Base-by-base conservation (phyloP, 2,113 vertebrate species). In the Mus musculus region DNA sequence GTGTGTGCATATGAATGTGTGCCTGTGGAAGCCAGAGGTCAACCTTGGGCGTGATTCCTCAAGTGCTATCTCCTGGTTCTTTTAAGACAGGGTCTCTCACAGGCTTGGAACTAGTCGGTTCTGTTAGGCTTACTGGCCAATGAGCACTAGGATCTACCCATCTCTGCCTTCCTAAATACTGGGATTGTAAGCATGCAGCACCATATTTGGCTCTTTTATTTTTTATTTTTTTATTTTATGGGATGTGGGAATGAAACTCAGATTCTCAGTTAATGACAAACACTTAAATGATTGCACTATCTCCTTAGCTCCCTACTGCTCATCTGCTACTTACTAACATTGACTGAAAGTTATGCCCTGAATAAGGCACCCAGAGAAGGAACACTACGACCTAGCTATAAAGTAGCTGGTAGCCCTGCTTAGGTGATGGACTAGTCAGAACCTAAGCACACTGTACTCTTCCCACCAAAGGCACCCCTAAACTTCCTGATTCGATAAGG, bases 401-500 rank as follows among this genome's bases (percentile, higher is more conserved):
- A n/a, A 65, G 42, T 16, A 39, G 22, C 0, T 20, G 49, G 5
- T 76, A 4, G 20, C 42, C 28, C 30, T 42, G 39, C 26, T 71
- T 17, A 0, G 7, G 33, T 22, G 54, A 46, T 28, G 61, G 22
- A 49, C 52, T 2, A 5, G 2, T 36, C 86, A 63, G 78, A 76
- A 73, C 65, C 19, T 17, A 33, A 88, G 77, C 56, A 49, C 20
- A 16, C 8, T 3, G 11, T 14, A 20, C 10, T 39, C 69, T 71
- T 94, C 28, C 10, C 52, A 42, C 17, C 3, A 49, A 93, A 91
- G 42, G 69, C 82, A 78, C 54, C 26, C 26, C 36, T 7, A 65
- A 85, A 56, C 24, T 87, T 89, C 78, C 49, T 0, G 26, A 91
- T 97, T 95, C 61, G 56, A 54, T 96, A 73, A 89, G 95, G 96